Evolutionary conservation across 1,140 invertebrate species (phyloP).

Genomic region (Brachionus angularis): DNA sequence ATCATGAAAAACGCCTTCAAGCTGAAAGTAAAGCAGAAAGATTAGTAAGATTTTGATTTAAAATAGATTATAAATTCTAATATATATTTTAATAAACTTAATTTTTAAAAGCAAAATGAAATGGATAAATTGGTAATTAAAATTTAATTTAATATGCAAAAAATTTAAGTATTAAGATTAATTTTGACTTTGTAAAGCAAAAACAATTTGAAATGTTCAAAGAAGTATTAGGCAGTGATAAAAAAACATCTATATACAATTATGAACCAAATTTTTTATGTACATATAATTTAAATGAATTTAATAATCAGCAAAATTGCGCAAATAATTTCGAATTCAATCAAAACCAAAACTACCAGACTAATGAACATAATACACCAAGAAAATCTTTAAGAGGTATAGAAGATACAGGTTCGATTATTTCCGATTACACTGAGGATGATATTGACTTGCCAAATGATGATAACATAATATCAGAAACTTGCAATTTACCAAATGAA

Average conservation of each 20-base stretch:
- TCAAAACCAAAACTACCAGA: constrained; percentile 22
- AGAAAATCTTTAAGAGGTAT: constrained; percentile 27
- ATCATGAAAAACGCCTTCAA: constrained; percentile 36
- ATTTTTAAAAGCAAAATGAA: constrained; percentile 24
- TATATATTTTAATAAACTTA: not conserved
- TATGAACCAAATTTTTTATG: not conserved
- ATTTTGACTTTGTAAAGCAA: not conserved
- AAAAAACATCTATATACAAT: constrained; percentile 17
- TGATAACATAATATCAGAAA: constrained; percentile 28
- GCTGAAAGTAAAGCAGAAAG: constrained; percentile 36
- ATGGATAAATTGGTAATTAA: constrained; percentile 27
- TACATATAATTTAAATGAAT: constrained; percentile 3
- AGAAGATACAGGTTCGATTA: constrained; percentile 40
- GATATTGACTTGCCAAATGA: constrained; percentile 35
- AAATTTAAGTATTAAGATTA: not conserved
- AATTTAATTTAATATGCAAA: not conserved
- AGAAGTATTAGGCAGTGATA: constrained; percentile 21
- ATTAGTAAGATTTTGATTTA: not conserved
- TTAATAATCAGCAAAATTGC: not conserved
- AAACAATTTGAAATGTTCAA: constrained; percentile 37
- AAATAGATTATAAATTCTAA: not conserved
- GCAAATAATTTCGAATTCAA: not conserved
- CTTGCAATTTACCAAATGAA: constrained; percentile 1
- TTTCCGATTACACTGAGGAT: constrained; percentile 41
- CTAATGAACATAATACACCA: not conserved